Base-by-base conservation (phyloP, 2,113 vertebrate species). In the Mastomys natalensis region DNA sequence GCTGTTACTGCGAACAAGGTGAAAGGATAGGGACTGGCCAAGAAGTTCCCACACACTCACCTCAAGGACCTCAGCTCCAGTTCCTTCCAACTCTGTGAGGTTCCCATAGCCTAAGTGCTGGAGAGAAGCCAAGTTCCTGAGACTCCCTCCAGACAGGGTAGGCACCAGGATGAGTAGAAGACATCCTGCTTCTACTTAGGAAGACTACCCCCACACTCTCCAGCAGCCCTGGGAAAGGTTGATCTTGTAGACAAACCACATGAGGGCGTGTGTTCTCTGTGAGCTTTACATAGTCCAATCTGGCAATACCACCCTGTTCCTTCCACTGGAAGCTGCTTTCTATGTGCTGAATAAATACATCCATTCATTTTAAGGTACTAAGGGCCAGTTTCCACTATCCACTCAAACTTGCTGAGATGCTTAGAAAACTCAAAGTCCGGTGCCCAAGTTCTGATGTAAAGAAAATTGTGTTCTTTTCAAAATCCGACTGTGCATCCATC, bases 1-100 rank as follows among this genome's bases (percentile, higher is more conserved):
- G 55, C 87, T 64, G 70, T 95, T 78, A 91, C 77, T 96, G 82
- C 87, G 97, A 96, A 74, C 4, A 3, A 82, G 48, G 55, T 55
- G 80, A 68, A 86, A 60, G 77, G 53, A 74, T 70, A 96, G 62
- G 34, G 43, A 15, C 64, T 90, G 84, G 60, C 84, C 51, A 74
- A 58, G 78, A 95, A 94, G 85, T 82, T 82, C 91, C 74, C 89
- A 94, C 77, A 55, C 4, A 1, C 26, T 45, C 40, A 91, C 86
- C 76, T 24, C 13, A 26, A 31, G 48, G 58, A 22, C 55, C 87
- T 96, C 45, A 0, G 95, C 89, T 95, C 81, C 92, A 90, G 55
- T 21, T 22, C n/a, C 40, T 55, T 91, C 26, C 34, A 34, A 19
- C 73, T 84, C 93, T 73, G 58, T 73, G 91, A 96, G 87, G 89